These are phyloP conservation scores for Brevimyrus niger DNA, from an alignment of 2,113 vertebrate species.

Conservation along the genomic window DNA sequence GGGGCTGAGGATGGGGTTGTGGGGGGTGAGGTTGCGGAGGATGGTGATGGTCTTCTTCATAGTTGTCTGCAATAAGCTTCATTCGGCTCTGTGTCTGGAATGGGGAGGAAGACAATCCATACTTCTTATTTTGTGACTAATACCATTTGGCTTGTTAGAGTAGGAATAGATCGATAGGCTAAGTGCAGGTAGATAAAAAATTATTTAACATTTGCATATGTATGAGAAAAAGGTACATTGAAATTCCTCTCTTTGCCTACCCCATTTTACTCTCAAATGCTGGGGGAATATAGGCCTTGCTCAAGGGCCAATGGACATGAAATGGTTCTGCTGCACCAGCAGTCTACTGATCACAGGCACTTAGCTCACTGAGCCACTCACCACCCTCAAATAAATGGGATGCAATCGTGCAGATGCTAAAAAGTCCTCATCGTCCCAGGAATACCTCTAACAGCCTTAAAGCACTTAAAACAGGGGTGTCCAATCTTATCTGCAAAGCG, in stretches of 20 bases:
- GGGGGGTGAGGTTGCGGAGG: constrained; percentile 63
- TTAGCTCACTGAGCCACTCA: neutral
- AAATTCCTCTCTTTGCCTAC: too few relatives aligned
- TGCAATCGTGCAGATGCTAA: neutral
- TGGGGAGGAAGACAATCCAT: constrained; percentile 12
- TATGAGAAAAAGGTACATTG: neutral
- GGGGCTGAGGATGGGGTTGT: constrained; percentile 45
- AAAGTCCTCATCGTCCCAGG: neutral
- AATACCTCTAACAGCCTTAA: neutral
- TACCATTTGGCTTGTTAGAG: neutral
- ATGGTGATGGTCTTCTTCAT: constrained; percentile 71
- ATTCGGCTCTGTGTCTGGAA: constrained; percentile 73
- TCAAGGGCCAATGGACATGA: too few relatives aligned
- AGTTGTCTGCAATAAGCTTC: constrained; percentile 76
- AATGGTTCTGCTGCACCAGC: too few relatives aligned
- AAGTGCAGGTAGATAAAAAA: neutral
- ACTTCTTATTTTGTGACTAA: neutral
- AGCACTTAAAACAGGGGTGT: too few relatives aligned
- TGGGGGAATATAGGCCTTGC: too few relatives aligned
- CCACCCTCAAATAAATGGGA: neutral
- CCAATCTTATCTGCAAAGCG: too few relatives aligned
- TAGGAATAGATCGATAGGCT: neutral
- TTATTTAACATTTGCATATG: neutral
- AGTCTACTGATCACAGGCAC: neutral
- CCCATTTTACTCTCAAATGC: neutral